Conservation (phyloP, 2,888 invertebrate species). For the Nemurella pictetii region DNA sequence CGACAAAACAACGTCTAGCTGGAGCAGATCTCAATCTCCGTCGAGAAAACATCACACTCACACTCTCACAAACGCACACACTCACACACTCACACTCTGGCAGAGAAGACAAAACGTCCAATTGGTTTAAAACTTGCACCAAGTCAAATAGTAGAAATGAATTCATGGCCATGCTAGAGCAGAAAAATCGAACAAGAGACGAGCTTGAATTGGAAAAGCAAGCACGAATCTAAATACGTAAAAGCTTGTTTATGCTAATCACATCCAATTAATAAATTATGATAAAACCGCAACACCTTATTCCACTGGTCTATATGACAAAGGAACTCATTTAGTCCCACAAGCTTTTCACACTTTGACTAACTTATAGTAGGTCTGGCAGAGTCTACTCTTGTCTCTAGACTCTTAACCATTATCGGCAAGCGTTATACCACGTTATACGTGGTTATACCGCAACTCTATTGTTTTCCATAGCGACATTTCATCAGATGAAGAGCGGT, state of each 20-base stretch:
- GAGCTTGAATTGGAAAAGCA: neutral
- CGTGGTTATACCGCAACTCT: no score
- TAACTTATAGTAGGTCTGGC: neutral
- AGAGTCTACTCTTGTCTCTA: no score
- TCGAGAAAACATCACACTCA: neutral
- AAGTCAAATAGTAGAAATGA: neutral
- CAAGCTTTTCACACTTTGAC: neutral
- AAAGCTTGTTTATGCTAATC: neutral
- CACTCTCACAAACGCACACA: neutral
- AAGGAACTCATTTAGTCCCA: neutral
- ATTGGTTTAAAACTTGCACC: neutral
- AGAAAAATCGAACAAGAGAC: neutral
- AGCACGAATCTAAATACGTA: neutral
- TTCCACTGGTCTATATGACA: neutral
- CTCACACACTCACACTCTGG: neutral
- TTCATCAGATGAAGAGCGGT: no score
- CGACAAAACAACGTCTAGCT: neutral
- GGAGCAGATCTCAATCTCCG: neutral
- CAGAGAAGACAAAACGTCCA: neutral
- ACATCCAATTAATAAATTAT: neutral
- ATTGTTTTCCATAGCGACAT: no score
- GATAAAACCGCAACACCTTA: neutral
- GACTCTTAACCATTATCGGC: no score
- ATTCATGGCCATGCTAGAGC: conserved; percentile 1
- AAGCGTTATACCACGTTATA: no score